phyloP scores from a whole-genome alignment of 1,140 invertebrate genomes.

The Camponotus pennsylvanicus region DNA sequence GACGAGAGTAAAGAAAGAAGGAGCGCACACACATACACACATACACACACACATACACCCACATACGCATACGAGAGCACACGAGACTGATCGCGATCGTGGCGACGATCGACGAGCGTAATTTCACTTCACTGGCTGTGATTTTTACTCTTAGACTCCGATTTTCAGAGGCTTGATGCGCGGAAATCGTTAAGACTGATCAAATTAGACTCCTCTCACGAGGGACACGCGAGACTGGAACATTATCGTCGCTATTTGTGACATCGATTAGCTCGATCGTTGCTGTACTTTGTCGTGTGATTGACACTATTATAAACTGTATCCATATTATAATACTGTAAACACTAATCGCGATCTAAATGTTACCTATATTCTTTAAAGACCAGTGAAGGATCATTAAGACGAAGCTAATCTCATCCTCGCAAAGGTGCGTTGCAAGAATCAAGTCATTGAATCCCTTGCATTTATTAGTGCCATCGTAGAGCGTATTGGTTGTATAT shows the following conservation, averaged over 20 bases:
- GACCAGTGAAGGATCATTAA: conserved; percentile 13
- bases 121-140: conserved; percentile 53
- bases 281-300: neutral
- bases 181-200: conserved; percentile 45
- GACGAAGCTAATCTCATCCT: neutral
- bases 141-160: conserved; percentile 45
- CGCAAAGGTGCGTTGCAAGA: neutral
- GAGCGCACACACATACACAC: conserved; percentile 34
- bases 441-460: neutral
- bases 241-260: conserved; percentile 10
- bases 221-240: neutral
- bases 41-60: conserved; percentile 43
- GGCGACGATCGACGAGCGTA: conserved; percentile 44
- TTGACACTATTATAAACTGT: neutral
- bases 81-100: conserved; percentile 40
- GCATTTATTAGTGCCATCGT: conserved; percentile 14
- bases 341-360: neutral
- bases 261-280: neutral
- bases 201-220: neutral
- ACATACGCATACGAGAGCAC: conserved; percentile 49
- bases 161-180: conserved; percentile 15
- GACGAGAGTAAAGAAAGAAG: conserved; percentile 44
- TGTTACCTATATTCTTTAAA: neutral
- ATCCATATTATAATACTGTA: neutral
- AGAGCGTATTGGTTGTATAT: neutral